Percentiles rank a stretch among this genome's conserved stretches.
Conservation (phyloP, 1,140 invertebrate species). For the Hestina assimilis region DNA sequence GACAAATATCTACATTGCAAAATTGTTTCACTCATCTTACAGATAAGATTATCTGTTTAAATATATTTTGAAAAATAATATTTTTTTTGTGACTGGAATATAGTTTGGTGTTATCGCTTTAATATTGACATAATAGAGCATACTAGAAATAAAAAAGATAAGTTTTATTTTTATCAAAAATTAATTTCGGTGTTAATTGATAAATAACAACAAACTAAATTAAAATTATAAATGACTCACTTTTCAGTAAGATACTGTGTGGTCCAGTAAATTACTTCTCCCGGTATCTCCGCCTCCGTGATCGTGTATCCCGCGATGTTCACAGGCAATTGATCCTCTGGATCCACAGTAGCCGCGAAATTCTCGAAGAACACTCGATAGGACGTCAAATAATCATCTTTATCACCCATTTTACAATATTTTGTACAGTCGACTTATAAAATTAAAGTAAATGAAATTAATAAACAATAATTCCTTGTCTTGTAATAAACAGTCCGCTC, state of each 20-base stretch:
- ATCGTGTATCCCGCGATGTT: conserved; percentile 84
- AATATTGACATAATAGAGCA: too few relatives aligned
- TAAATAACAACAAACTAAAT: not conserved
- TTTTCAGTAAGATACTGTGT: conserved; percentile 87
- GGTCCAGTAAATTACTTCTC: conserved; percentile 87
- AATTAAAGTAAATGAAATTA: conserved; percentile 39
- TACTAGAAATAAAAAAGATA: too few relatives aligned
- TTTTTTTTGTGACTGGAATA: too few relatives aligned
- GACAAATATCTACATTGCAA: too few relatives aligned
- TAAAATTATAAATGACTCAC: conserved; percentile 77
- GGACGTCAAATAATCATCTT: conserved; percentile 83
- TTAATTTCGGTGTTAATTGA: too few relatives aligned
- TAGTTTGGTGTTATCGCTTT: too few relatives aligned
- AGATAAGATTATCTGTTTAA: too few relatives aligned
- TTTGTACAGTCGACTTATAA: conserved; percentile 31
- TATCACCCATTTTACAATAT: conserved; percentile 62
- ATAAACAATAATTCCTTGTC: conserved; percentile 55
- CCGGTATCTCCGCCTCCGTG: conserved; percentile 83
- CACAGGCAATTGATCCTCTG: conserved; percentile 86
- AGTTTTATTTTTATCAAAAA: too few relatives aligned
- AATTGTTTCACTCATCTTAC: too few relatives aligned
- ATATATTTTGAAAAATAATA: too few relatives aligned
- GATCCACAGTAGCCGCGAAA: conserved; percentile 83
- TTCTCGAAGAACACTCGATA: conserved; percentile 85
- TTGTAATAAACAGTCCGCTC: conserved; percentile 17